Evolutionary conservation across 2,888 invertebrate genomes (phyloP).

Genomic region (Parnassius apollo): DNA sequence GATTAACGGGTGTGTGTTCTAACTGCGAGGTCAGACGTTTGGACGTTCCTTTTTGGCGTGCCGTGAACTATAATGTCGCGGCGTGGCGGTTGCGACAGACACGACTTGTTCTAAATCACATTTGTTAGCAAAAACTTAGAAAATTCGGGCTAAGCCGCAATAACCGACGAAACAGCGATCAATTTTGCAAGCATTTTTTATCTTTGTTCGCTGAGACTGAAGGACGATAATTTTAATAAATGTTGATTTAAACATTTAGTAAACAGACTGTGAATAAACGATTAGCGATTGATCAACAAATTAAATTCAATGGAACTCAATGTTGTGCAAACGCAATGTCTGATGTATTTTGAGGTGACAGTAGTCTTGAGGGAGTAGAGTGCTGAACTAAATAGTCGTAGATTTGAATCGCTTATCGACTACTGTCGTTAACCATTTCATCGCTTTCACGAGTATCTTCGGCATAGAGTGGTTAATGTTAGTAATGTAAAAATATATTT

Average conservation of each 20-base stretch:
- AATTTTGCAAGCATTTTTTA: slow-evolving; percentile 6
- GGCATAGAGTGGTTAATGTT: no score
- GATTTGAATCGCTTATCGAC: no score
- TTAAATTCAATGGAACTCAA: background rate
- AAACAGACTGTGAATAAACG: background rate
- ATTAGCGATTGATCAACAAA: background rate
- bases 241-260: no score
- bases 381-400: no score
- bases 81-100: slow-evolving; percentile 13
- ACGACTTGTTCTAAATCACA: slow-evolving; percentile 20
- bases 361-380: no score
- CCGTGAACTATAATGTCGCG: slow-evolving; percentile 12
- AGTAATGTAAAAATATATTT: no score
- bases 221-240: slow-evolving; percentile 3
- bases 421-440: no score
- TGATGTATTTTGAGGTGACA: no score
- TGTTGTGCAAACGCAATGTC: no score
- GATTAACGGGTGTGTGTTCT: slow-evolving; percentile 10
- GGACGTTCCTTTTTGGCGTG: slow-evolving; percentile 8
- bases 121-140: slow-evolving; percentile 7
- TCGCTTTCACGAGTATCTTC: no score
- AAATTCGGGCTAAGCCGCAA: slow-evolving; percentile 11
- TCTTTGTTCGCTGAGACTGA: background rate
- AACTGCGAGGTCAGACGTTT: slow-evolving; percentile 13
- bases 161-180: slow-evolving; percentile 3